Base-by-base conservation (phyloP, 2,113 vertebrate genomes). In the Proterorhinus semilunaris region DNA sequence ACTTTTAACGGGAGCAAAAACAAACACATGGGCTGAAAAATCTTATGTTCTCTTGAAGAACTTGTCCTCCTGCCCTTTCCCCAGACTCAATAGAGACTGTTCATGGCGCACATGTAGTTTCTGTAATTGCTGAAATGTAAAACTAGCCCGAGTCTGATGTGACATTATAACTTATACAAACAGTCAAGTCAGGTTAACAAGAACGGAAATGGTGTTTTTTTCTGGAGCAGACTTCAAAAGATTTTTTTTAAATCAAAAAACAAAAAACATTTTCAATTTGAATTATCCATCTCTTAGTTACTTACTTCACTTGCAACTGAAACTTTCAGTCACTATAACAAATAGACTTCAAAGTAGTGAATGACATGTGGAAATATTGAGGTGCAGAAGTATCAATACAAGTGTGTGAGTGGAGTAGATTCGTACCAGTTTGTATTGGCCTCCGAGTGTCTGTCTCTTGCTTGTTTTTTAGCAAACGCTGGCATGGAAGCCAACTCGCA, bases 1-100 rank as follows among this genome's bases (percentile, higher is more conserved):
- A 89, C 87, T 90, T 91, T 90, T 86, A 91, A 93, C 82, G 79
- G 83, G 89, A 91, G 89, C 86, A 88, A 92, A 93, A 92, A 91
- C 89, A 91, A 93, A 93, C 92, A 91, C 86, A 86, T 78, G 74
- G 84, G 85, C 81, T 89, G 85, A 91, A 90, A 92, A 90, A 89
- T 90, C 86, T 74, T 85, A 65, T 80, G 87, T 87, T 91, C 85
- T 86, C 72, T 87, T 82, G 68, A 76, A 83, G 85, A 76, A 66
- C 72, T 76, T 17, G 69, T 66, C 74, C 78, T 66, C 53, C 74
- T 69, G 36, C 79, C 83, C 78, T 85, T 76, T 62, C 81, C 87
- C 69, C 82, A 86, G 78, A 90, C 87, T 91, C 90, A 91, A 92
- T 86, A 90, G 86, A 86, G 83, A 90, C 88, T 86, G 88, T 90